Base-by-base conservation (phyloP, 2,797 vertebrate genomes). In the Anomalospiza imberbis region DNA sequence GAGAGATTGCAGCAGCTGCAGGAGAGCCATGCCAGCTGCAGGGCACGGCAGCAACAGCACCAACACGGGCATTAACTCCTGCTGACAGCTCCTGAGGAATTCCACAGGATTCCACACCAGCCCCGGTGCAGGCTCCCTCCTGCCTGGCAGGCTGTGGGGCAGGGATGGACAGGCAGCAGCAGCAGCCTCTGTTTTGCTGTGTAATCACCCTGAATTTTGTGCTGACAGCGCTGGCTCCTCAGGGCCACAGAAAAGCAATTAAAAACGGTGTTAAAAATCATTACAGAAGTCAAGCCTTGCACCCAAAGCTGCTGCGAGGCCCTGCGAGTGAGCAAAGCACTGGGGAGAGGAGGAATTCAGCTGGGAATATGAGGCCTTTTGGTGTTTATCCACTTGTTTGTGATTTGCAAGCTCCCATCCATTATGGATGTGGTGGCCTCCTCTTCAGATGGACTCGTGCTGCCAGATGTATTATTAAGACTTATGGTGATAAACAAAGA, bases 401-500 rank as follows among this genome's bases (percentile, higher is more conserved):
- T 55, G 71, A 82, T 93, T 76, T 79, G 50, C 60, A n/a, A 38
- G 48, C 12, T 84, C 80, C 71, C 88, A 87, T 84, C 32, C 80
- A 91, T 94, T 91, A 93, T 87, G 74, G 90, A 93, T 95, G 86
- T n/a, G 40, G 47, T n/a, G 66, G 84, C 67, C 19, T 82, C 85
- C 67, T 81, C 40, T 80, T 96, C 53, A 65, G 85, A 65, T 50
- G 74, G 82, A 76, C 85, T 86, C 16, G 9, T 73, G 93, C 84
- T 95, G 94, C 86, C 94, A 96, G 61, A 85, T 66, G 31, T 70
- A 60, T 96, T 95, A 76, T 81, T 61, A 73, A 91, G 91, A 78
- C 67, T 89, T 85, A 63, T 80, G 81, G 65, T 72, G 92, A 94
- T 85, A 97, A 95, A 91, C 88, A 87, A 95, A 93, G 74, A 92